phyloP scores from a whole-genome alignment of 1,140 invertebrate species.

The Aphelenchoides avenae region DNA sequence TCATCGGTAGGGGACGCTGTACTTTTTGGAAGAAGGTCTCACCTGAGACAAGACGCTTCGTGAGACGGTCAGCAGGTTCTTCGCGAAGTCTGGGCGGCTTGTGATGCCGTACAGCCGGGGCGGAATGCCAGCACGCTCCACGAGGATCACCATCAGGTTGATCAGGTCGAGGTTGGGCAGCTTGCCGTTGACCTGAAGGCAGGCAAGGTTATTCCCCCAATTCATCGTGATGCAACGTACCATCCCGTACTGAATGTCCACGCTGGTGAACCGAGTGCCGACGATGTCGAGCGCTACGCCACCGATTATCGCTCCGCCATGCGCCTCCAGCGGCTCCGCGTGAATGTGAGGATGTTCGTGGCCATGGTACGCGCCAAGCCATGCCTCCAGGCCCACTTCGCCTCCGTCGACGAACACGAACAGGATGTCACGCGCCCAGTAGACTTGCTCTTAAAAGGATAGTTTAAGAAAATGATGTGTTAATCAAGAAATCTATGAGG shows the following conservation, averaged over 20 bases:
- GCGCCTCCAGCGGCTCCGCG: slow-evolving; percentile 7
- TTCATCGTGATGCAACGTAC: slow-evolving; percentile 15
- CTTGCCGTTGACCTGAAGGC: slow-evolving; percentile 33
- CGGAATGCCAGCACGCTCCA: slow-evolving; percentile 31
- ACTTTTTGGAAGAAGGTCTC: neutral
- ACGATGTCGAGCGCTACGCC: slow-evolving; percentile 36
- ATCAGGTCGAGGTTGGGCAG: slow-evolving; percentile 43
- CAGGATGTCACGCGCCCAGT: slow-evolving; percentile 40
- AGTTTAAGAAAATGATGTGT: too few species aligned
- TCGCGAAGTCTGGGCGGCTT: neutral
- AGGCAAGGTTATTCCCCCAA: slow-evolving; percentile 1
- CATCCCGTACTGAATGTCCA: slow-evolving; percentile 38
- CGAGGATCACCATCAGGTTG: slow-evolving; percentile 36
- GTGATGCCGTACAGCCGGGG: slow-evolving; percentile 22
- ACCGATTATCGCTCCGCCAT: slow-evolving; percentile 39
- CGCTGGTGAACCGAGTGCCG: slow-evolving; percentile 13
- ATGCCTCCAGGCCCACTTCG: slow-evolving; percentile 37
- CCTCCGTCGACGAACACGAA: slow-evolving; percentile 41
- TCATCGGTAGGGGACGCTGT: too few species aligned
- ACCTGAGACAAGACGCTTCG: slow-evolving; percentile 38
- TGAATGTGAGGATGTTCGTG: slow-evolving; percentile 22
- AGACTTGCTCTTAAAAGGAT: slow-evolving; percentile 32
- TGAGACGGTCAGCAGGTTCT: slow-evolving; percentile 22
- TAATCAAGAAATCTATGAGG: slow-evolving; percentile 19
- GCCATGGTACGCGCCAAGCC: slow-evolving; percentile 25